Conservation (phyloP, 2,888 invertebrate genomes). For the Epinotia ramella region DNA sequence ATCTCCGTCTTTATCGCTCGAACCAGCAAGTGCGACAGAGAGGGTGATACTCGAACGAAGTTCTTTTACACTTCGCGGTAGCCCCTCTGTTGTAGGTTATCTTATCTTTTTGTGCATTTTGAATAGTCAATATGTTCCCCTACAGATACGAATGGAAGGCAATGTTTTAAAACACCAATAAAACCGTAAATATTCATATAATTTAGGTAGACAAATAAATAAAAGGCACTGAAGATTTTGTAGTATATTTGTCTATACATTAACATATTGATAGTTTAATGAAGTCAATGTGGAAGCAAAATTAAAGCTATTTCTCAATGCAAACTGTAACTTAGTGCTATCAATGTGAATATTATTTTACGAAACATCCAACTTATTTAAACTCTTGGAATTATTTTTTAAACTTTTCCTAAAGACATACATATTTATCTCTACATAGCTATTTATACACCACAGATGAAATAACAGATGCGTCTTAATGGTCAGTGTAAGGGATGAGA, state of each 20-base stretch:
- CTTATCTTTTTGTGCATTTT: conserved; percentile 5
- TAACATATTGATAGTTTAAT: conserved; percentile 12
- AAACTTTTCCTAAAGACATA: conserved; percentile 38
- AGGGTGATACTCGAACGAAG: too few species aligned
- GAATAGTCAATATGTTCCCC: background rate
- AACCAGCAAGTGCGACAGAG: too few species aligned
- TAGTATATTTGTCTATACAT: conserved; percentile 2
- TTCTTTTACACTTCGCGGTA: too few species aligned
- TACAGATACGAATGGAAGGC: background rate
- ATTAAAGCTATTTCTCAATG: conserved; percentile 10
- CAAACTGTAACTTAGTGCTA: conserved; percentile 17
- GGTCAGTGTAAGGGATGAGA: conserved; percentile 35
- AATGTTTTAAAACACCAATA: background rate
- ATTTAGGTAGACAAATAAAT: background rate
- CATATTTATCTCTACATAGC: conserved; percentile 30
- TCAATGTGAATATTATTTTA: conserved; percentile 24
- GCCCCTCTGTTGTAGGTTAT: conserved; percentile 4
- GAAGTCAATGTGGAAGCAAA: background rate
- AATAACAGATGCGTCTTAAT: conserved; percentile 40
- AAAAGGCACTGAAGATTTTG: background rate
- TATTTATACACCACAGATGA: conserved; percentile 42
- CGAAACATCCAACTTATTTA: conserved; percentile 27
- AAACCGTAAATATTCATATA: background rate
- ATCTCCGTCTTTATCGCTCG: too few species aligned
- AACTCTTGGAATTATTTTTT: conserved; percentile 37